Evolutionary conservation across 2,888 invertebrate species (phyloP), one percentile per base, ranked within the genome.

Genomic region (Pogonocherus hispidulus): DNA sequence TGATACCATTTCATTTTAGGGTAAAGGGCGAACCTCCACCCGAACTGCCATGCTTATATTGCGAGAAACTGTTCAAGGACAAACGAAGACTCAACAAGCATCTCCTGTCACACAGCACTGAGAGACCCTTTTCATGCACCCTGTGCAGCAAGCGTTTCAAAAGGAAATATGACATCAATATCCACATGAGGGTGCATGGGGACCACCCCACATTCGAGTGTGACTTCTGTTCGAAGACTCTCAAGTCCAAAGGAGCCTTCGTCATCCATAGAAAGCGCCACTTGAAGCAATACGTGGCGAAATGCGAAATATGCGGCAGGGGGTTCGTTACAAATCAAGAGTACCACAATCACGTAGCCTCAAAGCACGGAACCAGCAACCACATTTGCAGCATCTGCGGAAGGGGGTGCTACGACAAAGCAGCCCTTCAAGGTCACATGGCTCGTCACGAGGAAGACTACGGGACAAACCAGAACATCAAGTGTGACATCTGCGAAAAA

Each of bases 201-300:
- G 63, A 55, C n/a, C 35, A 44, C 27, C 44, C 37, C 0, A 67
- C 67, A 18, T 76, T 73, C 67, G 71, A 78, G 56, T 90, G 90
- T 72, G 85, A 88, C 0, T 82, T 88, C 1, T 91, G 91, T 70
- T 87, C 88, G 0, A 88, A 89, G 72, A 88, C 87, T 60, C 87
- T 90, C 70, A 76, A 74, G 66, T 73, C 78, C 2, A 78, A 79
- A 63, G 78, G 79, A n/a, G 76, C 78, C 8, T 71, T 73, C 49
- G 88, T 87, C 51, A 86, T 88, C 0, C 89, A 89, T 72, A 86
- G 87, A 85, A 79, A 86, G 1, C 86, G 86, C 55, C 89, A 89
- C 67, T 86, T 87, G 32, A 88, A 88, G 0, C 87, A 88, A 32
- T 88, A 87, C 72, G 87, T 87, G 6, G 87, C 87, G 41, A 81